A percentile compares a stretch with the other conserved stretches of the same genome.
Conservation (phyloP, 2,113 vertebrate species). For the Fregata magnificens region DNA sequence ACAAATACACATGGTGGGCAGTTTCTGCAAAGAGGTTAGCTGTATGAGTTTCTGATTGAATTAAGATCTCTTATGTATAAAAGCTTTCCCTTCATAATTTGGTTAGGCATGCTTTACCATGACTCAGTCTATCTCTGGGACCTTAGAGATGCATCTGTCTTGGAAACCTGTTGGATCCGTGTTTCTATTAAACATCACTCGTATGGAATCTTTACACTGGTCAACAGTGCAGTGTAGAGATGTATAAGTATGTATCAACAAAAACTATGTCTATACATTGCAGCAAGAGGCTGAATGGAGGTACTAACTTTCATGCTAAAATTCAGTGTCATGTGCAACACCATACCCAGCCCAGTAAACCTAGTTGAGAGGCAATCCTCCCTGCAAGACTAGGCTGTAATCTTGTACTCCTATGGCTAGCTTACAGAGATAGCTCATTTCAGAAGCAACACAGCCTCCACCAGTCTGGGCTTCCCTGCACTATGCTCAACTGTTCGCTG, state of each 20-base stretch:
- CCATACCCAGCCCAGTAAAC: neutral
- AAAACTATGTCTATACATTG: neutral
- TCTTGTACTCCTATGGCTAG: neutral
- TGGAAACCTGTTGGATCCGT: neutral
- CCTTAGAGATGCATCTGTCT: neutral
- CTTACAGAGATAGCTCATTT: neutral
- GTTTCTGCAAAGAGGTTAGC: neutral
- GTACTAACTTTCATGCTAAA: neutral
- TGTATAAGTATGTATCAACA: neutral
- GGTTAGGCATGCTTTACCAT: neutral
- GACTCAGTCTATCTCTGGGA: neutral
- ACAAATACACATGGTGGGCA: neutral
- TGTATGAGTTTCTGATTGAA: neutral
- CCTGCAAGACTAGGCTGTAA: neutral
- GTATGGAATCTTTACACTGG: neutral
- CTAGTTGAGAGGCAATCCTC: neutral
- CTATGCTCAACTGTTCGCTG: neutral
- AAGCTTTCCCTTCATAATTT: neutral
- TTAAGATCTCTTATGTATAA: neutral
- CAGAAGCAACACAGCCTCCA: neutral
- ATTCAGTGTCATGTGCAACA: neutral
- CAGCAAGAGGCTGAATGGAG: neutral
- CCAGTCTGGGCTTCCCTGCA: neutral
- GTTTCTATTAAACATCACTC: neutral
- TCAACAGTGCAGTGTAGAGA: neutral